Base-by-base conservation (phyloP, 2,113 vertebrate genomes). In the Pygoscelis adeliae region DNA sequence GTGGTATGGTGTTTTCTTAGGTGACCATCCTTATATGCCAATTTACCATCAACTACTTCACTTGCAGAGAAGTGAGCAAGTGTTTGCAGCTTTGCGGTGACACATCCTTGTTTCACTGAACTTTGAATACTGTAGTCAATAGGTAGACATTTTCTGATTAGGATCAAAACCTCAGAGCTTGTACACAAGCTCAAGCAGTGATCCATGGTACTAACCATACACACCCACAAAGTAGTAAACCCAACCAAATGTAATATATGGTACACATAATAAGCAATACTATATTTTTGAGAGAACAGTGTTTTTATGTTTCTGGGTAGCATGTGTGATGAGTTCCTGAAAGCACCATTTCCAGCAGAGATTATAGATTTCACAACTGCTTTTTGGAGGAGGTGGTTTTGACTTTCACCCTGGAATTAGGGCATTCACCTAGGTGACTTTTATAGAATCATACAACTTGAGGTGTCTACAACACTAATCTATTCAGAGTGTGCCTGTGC, bases 121-220 rank as follows among this genome's bases (percentile, higher is more conserved):
- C 40, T 50, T 69, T 70, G 38, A 13, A 22, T 65, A 11, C 29
- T 55, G 7, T 22, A 14, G 15, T 46, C 13, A 25, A 6, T n/a
- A 13, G 1, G 10, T 17, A 15, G 47, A 21, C 2, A 4, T 36
- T 55, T 81, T 42, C 55, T 90, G 22, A 15, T 14, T 62, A n/a
- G 36, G 46, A 29, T 34, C 15, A 66, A 52, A 88, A 63, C 1
- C 30, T 71, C 17, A 26, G 49, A 66, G 56, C 30, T 61, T 38
- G 7, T 46, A 3, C 22, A 7, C 8, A 66, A 44, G 13, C 34
- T 70, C 27, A 21, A 55, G 15, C 12, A n/a, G 15, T 25, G 47
- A 49, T 52, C 47, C 15, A 8, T 2, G 8, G 29, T 27, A 15
- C 29, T 52, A 67, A 11, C 27, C 2, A 0, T 17, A 0, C 15